phyloP scores from a whole-genome alignment of 2,797 vertebrate species.

The Sebastes itinus region DNA sequence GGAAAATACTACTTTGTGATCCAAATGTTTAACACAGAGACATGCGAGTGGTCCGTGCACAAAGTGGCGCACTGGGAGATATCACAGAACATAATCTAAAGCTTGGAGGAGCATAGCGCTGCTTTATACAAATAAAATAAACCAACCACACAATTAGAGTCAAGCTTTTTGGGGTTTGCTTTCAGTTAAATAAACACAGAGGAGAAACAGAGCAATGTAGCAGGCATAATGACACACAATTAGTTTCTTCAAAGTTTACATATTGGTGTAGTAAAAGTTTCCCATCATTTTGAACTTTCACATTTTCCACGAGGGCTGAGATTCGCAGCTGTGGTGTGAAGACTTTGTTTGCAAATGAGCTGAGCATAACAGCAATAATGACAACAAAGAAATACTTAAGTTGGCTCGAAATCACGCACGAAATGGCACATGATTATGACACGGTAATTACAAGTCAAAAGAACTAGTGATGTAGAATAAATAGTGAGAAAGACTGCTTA shows the following conservation, averaged over 20 bases:
- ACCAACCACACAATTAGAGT: constrained; percentile 79
- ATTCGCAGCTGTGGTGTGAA: constrained; percentile 24
- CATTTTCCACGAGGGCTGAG: constrained; percentile 62
- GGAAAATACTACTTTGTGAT: constrained; percentile 1
- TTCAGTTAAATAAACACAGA: constrained; percentile 79
- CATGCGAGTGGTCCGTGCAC: constrained; percentile 18
- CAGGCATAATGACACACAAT: constrained; percentile 77
- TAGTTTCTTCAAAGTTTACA: constrained; percentile 79
- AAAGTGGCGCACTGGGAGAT: constrained; percentile 28
- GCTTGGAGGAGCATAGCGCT: constrained; percentile 68
- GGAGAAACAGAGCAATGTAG: constrained; percentile 70
- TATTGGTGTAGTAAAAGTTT: constrained; percentile 77
- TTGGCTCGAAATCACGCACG: too few species aligned
- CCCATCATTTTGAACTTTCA: constrained; percentile 62
- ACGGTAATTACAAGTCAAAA: too few species aligned
- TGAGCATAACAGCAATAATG: constrained; percentile 17
- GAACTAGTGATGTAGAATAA: too few species aligned
- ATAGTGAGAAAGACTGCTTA: too few species aligned
- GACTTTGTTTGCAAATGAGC: constrained; percentile 46
- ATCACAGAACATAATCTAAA: constrained; percentile 66
- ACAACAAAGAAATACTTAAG: background rate
- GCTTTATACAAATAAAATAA: constrained; percentile 79
- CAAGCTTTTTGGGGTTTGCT: constrained; percentile 74
- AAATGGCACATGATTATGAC: too few species aligned
- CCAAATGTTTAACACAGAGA: constrained; percentile 44